A percentile compares a stretch with the other conserved stretches of the same genome.
Evolutionary conservation across 2,113 vertebrate genomes (phyloP).

Genomic region (Cichladusa arquata): DNA sequence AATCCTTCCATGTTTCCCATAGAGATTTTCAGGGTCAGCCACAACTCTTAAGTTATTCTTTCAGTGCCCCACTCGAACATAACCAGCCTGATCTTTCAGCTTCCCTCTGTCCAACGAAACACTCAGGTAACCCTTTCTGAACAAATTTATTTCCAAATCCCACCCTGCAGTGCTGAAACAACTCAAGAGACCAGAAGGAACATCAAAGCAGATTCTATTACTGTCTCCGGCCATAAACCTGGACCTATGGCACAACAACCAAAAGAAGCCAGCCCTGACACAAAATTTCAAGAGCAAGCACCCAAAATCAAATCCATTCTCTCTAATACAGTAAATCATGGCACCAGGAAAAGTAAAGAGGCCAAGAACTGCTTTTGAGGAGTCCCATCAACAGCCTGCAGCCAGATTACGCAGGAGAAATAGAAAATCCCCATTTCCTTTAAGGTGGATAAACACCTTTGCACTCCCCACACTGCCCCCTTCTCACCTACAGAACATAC

Average conservation of each 20-base stretch:
- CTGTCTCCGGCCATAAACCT: not conserved
- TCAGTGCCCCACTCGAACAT: not conserved
- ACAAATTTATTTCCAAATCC: not conserved
- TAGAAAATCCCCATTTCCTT: not conserved
- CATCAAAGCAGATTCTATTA: not conserved
- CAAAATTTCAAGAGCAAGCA: not conserved
- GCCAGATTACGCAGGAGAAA: not conserved
- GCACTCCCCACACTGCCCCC: not conserved
- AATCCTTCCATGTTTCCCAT: conserved; percentile 2
- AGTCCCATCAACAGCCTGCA: not conserved
- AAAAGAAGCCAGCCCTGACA: not conserved
- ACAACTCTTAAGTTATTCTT: not conserved
- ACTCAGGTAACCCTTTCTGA: not conserved
- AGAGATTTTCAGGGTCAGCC: not conserved
- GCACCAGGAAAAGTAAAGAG: not conserved
- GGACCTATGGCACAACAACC: not conserved
- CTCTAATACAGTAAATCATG: not conserved
- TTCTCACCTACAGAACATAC: not conserved
- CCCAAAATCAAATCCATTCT: not conserved
- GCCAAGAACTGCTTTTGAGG: not conserved
- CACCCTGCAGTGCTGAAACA: not conserved
- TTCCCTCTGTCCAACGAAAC: not conserved
- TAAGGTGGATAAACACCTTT: not conserved
- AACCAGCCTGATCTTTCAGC: not conserved
- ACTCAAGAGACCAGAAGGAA: not conserved